phyloP scores from a whole-genome alignment of 2,113 vertebrate genomes.

The Chlamydotis undulata region DNA sequence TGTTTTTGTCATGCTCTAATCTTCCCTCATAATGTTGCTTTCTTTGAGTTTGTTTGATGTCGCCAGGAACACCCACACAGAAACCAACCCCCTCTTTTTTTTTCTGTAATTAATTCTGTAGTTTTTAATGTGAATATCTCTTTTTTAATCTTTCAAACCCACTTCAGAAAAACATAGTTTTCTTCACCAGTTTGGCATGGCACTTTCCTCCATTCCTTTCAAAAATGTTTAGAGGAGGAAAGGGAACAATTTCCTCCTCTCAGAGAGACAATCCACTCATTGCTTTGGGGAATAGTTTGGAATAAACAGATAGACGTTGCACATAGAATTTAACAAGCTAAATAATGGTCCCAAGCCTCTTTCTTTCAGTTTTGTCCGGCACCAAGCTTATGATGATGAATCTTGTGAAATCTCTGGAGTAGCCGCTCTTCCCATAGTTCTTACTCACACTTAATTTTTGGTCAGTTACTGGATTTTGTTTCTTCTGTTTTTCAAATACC shows the following conservation, averaged over 20 bases:
- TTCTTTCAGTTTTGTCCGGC: constrained; percentile 40
- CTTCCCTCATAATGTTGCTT: constrained; percentile 1
- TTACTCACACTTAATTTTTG: constrained; percentile 24
- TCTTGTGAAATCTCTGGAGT: constrained; percentile 20
- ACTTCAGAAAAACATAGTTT: neutral
- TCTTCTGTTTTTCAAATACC: neutral
- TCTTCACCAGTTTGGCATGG: neutral
- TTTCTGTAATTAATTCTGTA: constrained; percentile 4
- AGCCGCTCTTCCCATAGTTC: neutral
- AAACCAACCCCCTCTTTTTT: neutral
- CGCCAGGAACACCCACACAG: neutral
- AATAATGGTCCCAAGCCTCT: neutral
- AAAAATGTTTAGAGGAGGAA: neutral
- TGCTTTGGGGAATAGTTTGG: constrained; percentile 4
- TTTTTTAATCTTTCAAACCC: neutral
- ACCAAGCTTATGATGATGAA: neutral
- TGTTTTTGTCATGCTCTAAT: constrained; percentile 13
- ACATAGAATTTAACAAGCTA: neutral
- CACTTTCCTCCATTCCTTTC: neutral
- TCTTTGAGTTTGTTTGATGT: constrained; percentile 15
- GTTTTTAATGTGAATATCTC: neutral
- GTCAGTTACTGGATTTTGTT: neutral
- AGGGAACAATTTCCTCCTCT: neutral
- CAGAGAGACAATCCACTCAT: neutral
- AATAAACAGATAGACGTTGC: constrained; percentile 19